Evolutionary conservation across 2,113 vertebrate species (phyloP).

Genomic region (Crotalus horridus): DNA sequence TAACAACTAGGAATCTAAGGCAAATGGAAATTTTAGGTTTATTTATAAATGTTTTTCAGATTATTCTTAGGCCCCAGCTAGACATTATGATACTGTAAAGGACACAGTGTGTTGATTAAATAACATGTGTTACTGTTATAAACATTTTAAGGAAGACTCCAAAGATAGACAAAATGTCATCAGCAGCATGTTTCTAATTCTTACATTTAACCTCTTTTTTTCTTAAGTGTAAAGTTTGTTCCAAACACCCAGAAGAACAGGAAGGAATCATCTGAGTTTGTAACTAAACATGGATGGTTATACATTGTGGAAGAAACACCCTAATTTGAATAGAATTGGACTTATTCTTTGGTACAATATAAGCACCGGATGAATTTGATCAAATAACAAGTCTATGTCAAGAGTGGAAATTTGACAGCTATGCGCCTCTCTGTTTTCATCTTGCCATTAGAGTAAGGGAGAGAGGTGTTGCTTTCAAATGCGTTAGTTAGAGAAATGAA

Average conservation of each 20-base stretch:
- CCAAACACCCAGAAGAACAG: not conserved
- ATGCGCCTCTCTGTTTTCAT: too few relatives aligned
- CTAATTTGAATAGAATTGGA: not conserved
- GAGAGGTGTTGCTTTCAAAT: too few relatives aligned
- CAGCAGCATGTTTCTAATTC: not conserved
- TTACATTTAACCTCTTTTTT: not conserved
- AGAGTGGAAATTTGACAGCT: too few relatives aligned
- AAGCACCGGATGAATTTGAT: not conserved
- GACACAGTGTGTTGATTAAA: not conserved
- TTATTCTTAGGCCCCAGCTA: not conserved
- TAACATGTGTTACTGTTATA: not conserved
- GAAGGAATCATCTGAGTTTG: not conserved
- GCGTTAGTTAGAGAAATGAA: too few relatives aligned
- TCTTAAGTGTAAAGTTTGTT: not conserved
- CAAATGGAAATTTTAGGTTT: not conserved
- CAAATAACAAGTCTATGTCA: not conserved
- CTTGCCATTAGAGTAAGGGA: too few relatives aligned
- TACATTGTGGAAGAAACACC: not conserved
- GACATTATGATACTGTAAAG: not conserved
- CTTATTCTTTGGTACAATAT: not conserved
- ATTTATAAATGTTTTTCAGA: slow-evolving; percentile 2
- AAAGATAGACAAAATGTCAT: not conserved
- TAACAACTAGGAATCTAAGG: not conserved
- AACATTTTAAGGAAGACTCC: not conserved
- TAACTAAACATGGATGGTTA: not conserved